phyloP scores from a whole-genome alignment of 2,888 invertebrate genomes.

The Timandra comae region DNA sequence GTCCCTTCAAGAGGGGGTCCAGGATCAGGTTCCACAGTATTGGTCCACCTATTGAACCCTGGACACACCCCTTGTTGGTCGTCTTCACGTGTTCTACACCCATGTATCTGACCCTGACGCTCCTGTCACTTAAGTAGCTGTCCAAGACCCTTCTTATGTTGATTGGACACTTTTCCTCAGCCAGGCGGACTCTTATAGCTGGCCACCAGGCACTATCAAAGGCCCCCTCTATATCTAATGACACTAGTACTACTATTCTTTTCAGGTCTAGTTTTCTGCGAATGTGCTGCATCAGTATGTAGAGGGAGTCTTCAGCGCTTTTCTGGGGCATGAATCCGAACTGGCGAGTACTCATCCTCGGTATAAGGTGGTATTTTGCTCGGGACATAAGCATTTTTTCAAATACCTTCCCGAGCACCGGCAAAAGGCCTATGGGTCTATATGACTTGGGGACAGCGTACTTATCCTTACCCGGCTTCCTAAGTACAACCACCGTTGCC shows the following conservation, averaged over 20 bases:
- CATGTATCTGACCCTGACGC: neutral
- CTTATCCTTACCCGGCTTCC: conserved; percentile 18
- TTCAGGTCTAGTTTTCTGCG: neutral
- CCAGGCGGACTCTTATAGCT: conserved; percentile 3
- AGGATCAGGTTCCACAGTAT: conserved; percentile 17
- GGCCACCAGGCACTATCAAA: conserved; percentile 13
- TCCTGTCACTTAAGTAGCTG: conserved; percentile 6
- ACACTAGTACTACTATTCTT: neutral
- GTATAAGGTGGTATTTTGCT: neutral
- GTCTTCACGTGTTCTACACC: neutral
- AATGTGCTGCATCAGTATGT: neutral
- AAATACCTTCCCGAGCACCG: conserved; percentile 15
- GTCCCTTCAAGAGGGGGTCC: conserved; percentile 8
- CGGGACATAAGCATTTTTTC: neutral
- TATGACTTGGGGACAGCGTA: conserved; percentile 18
- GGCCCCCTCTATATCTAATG: conserved; percentile 13
- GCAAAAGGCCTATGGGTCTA: conserved; percentile 19
- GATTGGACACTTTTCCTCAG: conserved; percentile 4
- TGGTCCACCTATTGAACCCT: conserved; percentile 13
- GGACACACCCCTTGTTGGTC: conserved; percentile 5
- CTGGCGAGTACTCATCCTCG: neutral
- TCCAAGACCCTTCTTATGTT: conserved; percentile 3
- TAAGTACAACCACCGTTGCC: conserved; percentile 13
- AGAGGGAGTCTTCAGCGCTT: conserved; percentile 1
- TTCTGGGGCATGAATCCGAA: neutral